These are phyloP conservation scores for Ceratosolen solmsi DNA, from an alignment of 1,140 invertebrate genomes.

Conservation along the genomic window DNA sequence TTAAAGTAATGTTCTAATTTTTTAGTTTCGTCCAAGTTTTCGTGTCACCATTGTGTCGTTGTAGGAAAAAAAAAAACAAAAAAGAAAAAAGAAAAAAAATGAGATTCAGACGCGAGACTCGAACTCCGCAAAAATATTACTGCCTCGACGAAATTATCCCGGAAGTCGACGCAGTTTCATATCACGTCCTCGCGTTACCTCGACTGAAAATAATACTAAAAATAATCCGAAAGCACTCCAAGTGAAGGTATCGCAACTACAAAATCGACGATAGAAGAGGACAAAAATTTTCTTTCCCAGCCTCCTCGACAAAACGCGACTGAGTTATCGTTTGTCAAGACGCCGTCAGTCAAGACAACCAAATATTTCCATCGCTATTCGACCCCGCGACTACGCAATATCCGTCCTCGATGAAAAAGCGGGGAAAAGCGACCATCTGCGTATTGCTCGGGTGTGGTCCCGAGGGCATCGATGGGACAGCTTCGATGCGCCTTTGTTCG, in stretches of 20 bases:
- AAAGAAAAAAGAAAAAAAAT: no score
- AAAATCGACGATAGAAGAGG: neutral
- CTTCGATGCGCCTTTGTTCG: neutral
- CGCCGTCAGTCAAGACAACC: constrained; percentile 6
- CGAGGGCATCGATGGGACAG: neutral
- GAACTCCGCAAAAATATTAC: neutral
- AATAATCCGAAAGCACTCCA: neutral
- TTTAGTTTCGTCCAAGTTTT: neutral
- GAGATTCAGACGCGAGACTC: neutral
- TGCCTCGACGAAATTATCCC: neutral
- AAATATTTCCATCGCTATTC: constrained; percentile 22
- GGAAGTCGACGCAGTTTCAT: neutral
- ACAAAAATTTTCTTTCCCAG: neutral
- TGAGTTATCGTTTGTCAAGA: neutral
- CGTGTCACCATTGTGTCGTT: neutral
- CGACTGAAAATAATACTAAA: neutral
- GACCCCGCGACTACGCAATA: neutral
- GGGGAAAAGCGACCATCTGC: neutral
- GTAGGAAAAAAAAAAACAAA: no score
- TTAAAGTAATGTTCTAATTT: neutral
- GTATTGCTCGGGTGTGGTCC: neutral
- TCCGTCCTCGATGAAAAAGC: neutral
- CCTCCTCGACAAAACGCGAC: neutral
- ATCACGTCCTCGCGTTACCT: neutral
- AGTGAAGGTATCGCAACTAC: neutral